These are phyloP conservation scores for Sylvietta virens DNA, from an alignment of 2,113 vertebrate species.

Conservation along the genomic window DNA sequence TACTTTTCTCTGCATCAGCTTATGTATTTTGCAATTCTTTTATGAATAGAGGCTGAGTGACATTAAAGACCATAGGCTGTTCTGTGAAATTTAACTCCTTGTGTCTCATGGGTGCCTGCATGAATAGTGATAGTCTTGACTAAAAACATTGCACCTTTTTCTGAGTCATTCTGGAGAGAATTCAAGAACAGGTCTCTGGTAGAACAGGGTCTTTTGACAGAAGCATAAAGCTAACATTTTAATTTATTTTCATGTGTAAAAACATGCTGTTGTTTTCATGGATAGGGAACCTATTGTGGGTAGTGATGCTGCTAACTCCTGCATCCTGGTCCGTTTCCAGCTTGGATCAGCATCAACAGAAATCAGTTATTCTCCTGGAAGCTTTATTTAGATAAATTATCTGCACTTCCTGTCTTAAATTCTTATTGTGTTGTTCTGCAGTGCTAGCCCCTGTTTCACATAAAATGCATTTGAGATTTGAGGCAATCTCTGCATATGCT, in stretches of 20 bases:
- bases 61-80: not conserved
- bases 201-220: not conserved
- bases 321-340: conserved; percentile 32
- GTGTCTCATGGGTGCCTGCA: not conserved
- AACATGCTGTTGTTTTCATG: not conserved
- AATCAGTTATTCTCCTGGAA: conserved; percentile 46
- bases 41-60: not conserved
- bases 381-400: conserved; percentile 51
- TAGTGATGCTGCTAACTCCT: not conserved
- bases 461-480: conserved; percentile 39
- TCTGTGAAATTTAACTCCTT: not conserved
- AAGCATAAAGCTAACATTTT: not conserved
- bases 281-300: not conserved
- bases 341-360: conserved; percentile 43
- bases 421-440: conserved; percentile 37
- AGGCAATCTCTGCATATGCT: not conserved
- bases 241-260: not conserved
- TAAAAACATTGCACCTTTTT: not conserved
- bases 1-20: not conserved
- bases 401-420: conserved; percentile 58
- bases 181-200: not conserved
- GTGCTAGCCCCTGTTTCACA: not conserved
- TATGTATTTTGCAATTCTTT: not conserved
- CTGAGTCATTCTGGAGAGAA: not conserved
- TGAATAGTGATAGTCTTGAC: not conserved